phyloP scores from a whole-genome alignment of 2,113 vertebrate species.

The Piliocolobus tephrosceles region DNA sequence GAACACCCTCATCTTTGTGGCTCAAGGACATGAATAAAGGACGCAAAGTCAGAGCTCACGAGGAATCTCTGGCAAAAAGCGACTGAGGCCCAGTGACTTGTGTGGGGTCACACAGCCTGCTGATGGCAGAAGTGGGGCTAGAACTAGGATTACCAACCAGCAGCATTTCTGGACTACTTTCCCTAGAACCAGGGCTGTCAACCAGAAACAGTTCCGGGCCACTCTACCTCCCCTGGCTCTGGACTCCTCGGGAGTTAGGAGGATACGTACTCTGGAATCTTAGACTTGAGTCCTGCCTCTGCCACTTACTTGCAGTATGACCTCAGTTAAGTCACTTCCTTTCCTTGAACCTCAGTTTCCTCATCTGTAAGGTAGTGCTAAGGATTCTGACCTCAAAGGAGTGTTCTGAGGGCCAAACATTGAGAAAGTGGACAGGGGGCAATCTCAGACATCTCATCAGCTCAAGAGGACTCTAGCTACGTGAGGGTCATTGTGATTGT shows the following conservation, averaged over 20 bases:
- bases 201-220: background rate
- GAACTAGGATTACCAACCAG: background rate
- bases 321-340: background rate
- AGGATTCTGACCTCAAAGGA: background rate
- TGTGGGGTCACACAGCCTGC: background rate
- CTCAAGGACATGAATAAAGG: conserved; percentile 48
- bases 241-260: background rate
- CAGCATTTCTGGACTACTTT: background rate
- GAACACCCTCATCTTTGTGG: background rate
- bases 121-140: background rate
- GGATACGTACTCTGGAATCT: background rate
- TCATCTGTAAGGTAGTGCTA: background rate
- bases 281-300: background rate
- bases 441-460: background rate
- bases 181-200: background rate
- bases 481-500: background rate
- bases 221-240: background rate
- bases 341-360: background rate
- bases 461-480: background rate
- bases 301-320: background rate
- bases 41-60: background rate
- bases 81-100: background rate
- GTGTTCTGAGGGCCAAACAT: background rate
- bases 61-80: background rate
- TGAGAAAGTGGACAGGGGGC: background rate